phyloP scores from a whole-genome alignment of 2,113 vertebrate genomes.

The Tursiops truncatus region DNA sequence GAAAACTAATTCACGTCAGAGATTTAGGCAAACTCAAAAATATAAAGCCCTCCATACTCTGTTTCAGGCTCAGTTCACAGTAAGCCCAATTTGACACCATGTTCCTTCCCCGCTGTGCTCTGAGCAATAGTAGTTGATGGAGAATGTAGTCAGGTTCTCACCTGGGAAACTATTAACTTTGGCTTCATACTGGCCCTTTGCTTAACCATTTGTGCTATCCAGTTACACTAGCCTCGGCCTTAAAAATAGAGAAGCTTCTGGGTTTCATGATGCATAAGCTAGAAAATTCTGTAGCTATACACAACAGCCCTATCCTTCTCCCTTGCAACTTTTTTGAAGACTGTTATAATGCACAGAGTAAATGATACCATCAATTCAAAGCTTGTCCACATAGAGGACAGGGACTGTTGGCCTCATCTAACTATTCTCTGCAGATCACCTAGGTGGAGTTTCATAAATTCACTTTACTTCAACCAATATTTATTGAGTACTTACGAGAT shows the following conservation, averaged over 20 bases:
- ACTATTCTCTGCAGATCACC: neutral
- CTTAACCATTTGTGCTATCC: neutral
- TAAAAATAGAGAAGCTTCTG: neutral
- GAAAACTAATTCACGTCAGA: neutral
- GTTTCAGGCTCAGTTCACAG: neutral
- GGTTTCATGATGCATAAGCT: neutral
- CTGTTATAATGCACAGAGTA: neutral
- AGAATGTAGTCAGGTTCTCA: neutral
- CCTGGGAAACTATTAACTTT: neutral
- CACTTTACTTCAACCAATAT: neutral
- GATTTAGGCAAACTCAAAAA: constrained; percentile 7
- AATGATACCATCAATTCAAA: neutral
- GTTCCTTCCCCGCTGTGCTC: neutral
- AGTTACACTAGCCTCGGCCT: neutral
- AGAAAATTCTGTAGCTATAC: neutral
- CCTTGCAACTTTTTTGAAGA: neutral
- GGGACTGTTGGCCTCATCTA: neutral
- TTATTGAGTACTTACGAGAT: neutral
- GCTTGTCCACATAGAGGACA: neutral
- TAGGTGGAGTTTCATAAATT: neutral
- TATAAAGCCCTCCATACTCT: neutral
- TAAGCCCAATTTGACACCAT: neutral
- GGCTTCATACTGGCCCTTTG: neutral
- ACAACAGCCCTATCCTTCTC: neutral
- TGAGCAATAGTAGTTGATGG: neutral